A percentile compares a stretch with the other conserved stretches of the same genome.
These are phyloP conservation scores for Craniophora ligustri DNA, from an alignment of 2,888 invertebrate species.

Conservation along the genomic window DNA sequence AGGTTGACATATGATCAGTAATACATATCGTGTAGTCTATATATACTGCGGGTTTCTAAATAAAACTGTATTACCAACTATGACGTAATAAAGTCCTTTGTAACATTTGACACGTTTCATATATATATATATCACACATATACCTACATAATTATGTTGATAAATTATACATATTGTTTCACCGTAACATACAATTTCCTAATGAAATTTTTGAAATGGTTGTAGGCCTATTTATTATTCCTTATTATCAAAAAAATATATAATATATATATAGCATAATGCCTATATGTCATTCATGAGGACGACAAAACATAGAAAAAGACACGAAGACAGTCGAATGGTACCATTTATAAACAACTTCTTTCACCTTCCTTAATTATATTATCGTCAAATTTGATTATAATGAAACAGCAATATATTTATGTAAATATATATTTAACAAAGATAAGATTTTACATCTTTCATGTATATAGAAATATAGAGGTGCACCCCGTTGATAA, in stretches of 20 bases:
- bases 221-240: constrained; percentile 4
- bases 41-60: constrained; percentile 78
- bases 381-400: too few species aligned
- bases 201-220: constrained; percentile 11
- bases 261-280: background rate
- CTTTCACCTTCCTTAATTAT: background rate
- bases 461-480: background rate
- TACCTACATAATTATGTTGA: too few species aligned
- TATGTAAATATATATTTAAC: constrained; percentile 23
- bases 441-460: constrained; percentile 4
- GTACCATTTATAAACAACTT: background rate
- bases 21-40: constrained; percentile 60
- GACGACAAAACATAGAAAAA: background rate
- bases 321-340: background rate
- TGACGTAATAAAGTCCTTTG: constrained; percentile 61
- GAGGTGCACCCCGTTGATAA: background rate
- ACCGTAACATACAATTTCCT: constrained; percentile 8
- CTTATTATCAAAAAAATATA: background rate
- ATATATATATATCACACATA: constrained; percentile 16
- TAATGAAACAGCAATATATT: constrained; percentile 16
- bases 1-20: constrained; percentile 60
- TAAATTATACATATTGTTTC: constrained; percentile 16
- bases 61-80: constrained; percentile 64
- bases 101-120: constrained; percentile 66
- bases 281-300: background rate